Base-by-base conservation (phyloP, 2,797 vertebrate species). In the Lacerta viridis region DNA sequence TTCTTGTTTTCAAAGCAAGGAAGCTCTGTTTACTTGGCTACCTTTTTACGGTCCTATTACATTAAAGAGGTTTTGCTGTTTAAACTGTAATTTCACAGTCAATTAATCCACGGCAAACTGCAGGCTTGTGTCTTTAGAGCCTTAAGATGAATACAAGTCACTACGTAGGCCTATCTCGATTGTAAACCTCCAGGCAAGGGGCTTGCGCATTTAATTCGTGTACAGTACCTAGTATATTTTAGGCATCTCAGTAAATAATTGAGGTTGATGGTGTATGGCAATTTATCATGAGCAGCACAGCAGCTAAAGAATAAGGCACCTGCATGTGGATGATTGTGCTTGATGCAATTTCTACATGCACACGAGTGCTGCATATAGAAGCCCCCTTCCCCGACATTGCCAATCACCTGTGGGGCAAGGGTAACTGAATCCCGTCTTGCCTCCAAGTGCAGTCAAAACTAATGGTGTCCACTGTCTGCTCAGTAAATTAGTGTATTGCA, bases 11-110 rank as follows among this genome's bases (percentile, higher is more conserved):
- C 78, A 50, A 61, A 92, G 88, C 87, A 94, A 93, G 91, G 87
- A 93, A 93, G 93, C 71, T 39, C 68, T 41, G 83, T 89, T 93
- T 95, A 91, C 90, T 93, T 93, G 87, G 59, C 88, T 82, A 83
- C 79, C 87, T 25, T 87, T 93, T 91, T 91, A 91, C n/a, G 89
- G 89, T 87, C 59, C 81, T 91, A 91, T 92, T 43, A 69, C 78
- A 93, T 93, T 87, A 81, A 94, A 91, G 61, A 64, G 85, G 79
- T 94, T 93, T 88, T 89, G 90, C 85, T 88, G 83, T 90, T 94
- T 94, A 92, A 91, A 92, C 88, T 86, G 79, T 93, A 94, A 95
- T 93, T 95, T 94, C 92, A 93, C 88, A 95, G 93, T 92, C 93
- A 95, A 91, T 94, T 94, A 94, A 92, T 93, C 79, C 88, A 94